Percentiles rank a stretch among this genome's conserved stretches.
Conservation (phyloP, 2,113 vertebrate species). For the Colaptes auratus region DNA sequence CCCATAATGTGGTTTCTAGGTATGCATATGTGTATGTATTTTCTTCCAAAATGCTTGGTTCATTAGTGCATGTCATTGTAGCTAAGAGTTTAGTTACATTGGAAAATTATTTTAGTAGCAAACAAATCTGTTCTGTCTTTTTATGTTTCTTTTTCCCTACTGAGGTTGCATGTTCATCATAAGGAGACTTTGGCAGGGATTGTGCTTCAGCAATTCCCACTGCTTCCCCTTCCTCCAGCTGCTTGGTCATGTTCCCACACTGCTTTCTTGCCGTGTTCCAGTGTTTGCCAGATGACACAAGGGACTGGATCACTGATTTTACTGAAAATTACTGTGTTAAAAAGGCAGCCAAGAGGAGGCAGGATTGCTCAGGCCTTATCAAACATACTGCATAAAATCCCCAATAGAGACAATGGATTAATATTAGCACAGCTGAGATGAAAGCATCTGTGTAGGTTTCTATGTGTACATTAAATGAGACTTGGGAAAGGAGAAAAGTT, state of each 20-base stretch:
- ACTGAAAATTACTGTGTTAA: background rate
- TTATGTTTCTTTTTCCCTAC: background rate
- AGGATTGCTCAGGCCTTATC: background rate
- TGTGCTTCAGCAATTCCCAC: background rate
- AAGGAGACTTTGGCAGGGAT: background rate
- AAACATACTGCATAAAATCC: background rate
- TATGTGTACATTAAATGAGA: background rate
- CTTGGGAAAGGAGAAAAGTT: background rate
- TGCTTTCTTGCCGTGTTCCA: background rate
- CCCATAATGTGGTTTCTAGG: background rate
- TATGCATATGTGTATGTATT: background rate
- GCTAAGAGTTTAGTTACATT: background rate
- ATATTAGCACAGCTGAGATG: background rate
- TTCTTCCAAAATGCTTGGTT: background rate
- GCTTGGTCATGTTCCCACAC: background rate
- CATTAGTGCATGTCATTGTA: background rate
- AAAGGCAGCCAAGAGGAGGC: background rate
- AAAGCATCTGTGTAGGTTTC: background rate
- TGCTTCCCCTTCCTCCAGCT: constrained; percentile 14
- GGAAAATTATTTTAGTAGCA: background rate
- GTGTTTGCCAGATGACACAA: background rate
- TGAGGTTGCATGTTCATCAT: background rate
- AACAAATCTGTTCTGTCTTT: background rate
- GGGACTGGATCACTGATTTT: background rate
- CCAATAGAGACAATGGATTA: accelerated